phyloP scores from a whole-genome alignment of 2,888 invertebrate species.

The Pyrrhosoma nymphula region DNA sequence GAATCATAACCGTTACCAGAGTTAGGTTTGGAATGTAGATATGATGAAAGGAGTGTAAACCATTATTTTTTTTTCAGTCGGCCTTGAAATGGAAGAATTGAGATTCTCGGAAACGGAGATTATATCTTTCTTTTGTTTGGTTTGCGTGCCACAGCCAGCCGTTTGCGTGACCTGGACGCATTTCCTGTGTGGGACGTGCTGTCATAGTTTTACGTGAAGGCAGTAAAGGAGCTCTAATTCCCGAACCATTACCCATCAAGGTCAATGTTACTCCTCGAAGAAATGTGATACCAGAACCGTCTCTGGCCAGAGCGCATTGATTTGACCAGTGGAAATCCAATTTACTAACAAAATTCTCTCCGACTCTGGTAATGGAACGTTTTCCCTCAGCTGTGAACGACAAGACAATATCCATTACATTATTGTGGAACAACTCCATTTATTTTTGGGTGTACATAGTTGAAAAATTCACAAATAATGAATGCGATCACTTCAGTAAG shows the following conservation, averaged over 20 bases:
- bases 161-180: not conserved
- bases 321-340: not conserved
- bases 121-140: not conserved
- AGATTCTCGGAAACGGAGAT: not conserved
- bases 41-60: too few relatives aligned
- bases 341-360: not conserved
- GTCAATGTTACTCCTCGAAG: not conserved
- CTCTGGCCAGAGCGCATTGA: not conserved
- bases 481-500: not conserved
- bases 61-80: not conserved
- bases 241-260: not conserved
- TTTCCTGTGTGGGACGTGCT: not conserved
- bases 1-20: too few relatives aligned
- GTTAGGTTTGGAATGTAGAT: too few relatives aligned
- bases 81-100: not conserved
- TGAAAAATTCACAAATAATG: not conserved
- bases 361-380: not conserved
- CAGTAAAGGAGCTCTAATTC: not conserved
- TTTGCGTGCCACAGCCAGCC: not conserved
- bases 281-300: not conserved
- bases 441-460: not conserved
- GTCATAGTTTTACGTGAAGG: not conserved
- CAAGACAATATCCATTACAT: not conserved
- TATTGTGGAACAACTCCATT: not conserved
- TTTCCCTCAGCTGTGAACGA: not conserved